These are phyloP conservation scores for Stomatorhinus walkeri DNA, from an alignment of 2,797 vertebrate species.

Conservation along the genomic window DNA sequence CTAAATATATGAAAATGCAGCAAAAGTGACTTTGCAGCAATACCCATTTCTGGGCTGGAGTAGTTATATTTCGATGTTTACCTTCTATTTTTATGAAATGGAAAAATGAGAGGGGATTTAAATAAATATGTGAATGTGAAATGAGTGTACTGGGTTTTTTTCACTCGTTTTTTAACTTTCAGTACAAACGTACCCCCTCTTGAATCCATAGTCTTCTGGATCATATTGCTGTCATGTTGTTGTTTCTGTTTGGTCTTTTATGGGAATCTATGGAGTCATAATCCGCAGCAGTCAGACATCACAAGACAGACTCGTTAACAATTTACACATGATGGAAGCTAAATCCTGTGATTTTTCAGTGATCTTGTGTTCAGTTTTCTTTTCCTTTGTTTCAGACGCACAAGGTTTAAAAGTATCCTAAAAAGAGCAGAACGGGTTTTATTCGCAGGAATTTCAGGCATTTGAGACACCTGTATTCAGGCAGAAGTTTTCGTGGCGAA, in stretches of 20 bases:
- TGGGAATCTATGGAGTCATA: not conserved
- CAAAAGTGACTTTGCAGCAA: conserved; percentile 34
- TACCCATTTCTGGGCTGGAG: conserved; percentile 33
- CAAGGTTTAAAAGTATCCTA: not conserved
- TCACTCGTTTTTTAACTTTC: conserved; percentile 17
- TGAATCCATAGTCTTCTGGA: not conserved
- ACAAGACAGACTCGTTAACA: not conserved
- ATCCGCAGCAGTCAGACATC: not conserved
- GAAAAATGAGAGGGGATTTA: conserved; percentile 37
- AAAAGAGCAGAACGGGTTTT: not conserved
- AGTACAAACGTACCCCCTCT: not conserved
- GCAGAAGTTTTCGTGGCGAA: not conserved
- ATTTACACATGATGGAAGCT: not conserved
- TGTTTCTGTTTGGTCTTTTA: not conserved
- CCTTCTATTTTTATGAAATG: conserved; percentile 56
- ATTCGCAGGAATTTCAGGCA: not conserved
- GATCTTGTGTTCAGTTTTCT: not conserved
- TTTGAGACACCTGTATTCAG: not conserved
- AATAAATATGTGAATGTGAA: conserved; percentile 58
- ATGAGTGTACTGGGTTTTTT: conserved; percentile 28
- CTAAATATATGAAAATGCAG: conserved; percentile 37
- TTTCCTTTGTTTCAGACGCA: not conserved
- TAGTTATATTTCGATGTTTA: conserved; percentile 43
- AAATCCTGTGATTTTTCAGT: not conserved
- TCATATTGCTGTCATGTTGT: not conserved